Percentiles rank a stretch among this genome's conserved stretches.
Conservation (phyloP, 2,797 vertebrate species). For the Neosilurus mollespiculum region DNA sequence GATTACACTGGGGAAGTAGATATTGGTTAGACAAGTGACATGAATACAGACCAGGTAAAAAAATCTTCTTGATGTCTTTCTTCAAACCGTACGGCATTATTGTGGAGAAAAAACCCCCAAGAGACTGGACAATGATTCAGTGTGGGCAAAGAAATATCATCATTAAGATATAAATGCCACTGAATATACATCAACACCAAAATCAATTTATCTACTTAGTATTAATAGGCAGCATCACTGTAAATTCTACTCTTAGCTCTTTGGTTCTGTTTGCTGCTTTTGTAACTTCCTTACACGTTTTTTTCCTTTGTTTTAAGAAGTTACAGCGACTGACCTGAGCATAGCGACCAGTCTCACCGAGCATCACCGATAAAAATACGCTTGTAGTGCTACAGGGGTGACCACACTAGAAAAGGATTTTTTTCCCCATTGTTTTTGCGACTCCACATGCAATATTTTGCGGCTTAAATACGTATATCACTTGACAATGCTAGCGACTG, state of each 20-base stretch:
- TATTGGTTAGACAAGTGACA: slow-evolving; percentile 33
- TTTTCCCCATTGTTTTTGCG: no score
- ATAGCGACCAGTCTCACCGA: not conserved
- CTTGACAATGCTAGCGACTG: no score
- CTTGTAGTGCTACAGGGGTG: not conserved
- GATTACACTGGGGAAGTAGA: slow-evolving; percentile 31
- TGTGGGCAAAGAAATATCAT: not conserved
- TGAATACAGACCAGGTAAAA: slow-evolving; percentile 38
- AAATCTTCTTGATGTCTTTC: slow-evolving; percentile 6
- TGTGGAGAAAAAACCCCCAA: slow-evolving; percentile 6
- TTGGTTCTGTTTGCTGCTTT: not conserved
- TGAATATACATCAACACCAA: not conserved
- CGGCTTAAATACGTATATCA: no score
- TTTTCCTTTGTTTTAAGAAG: no score
- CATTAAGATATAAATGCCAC: not conserved
- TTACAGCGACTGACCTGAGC: not conserved
- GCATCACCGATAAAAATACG: not conserved
- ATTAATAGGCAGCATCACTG: not conserved
- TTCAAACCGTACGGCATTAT: not conserved
- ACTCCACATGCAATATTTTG: no score
- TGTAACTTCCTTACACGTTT: not conserved
- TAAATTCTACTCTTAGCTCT: not conserved
- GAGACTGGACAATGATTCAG: not conserved
- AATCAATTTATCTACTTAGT: not conserved
- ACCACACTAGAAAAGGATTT: no score